Percentiles rank a stretch among this genome's conserved stretches.
Conservation (phyloP, 2,888 invertebrate species). For the Pandemis corylana region DNA sequence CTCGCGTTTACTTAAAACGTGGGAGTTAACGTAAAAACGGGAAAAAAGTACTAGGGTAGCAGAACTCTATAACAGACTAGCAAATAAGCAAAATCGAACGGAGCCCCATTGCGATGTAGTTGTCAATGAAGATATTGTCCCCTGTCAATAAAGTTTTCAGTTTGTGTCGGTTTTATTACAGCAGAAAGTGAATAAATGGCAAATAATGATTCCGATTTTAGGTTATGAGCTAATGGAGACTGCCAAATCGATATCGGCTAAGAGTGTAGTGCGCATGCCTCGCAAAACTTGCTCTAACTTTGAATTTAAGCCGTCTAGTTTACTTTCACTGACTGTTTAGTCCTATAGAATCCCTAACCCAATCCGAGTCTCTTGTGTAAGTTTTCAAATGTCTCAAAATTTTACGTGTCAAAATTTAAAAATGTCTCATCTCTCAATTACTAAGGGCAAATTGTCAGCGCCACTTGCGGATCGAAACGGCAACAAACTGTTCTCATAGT, state of each 20-base stretch:
- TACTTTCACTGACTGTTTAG: too few species aligned
- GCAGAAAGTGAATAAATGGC: background rate
- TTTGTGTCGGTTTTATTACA: background rate
- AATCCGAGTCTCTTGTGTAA: too few species aligned
- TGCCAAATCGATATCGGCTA: conserved; percentile 10
- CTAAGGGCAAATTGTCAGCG: too few species aligned
- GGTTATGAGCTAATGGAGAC: conserved; percentile 25
- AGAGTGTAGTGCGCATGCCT: conserved; percentile 18
- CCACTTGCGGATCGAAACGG: too few species aligned
- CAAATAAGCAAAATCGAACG: background rate
- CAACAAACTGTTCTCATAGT: too few species aligned
- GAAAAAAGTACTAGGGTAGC: conserved; percentile 24
- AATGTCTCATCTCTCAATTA: too few species aligned
- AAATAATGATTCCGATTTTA: background rate
- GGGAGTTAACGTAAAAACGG: conserved; percentile 19
- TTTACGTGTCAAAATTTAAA: too few species aligned
- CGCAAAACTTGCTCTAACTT: background rate
- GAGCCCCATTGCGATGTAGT: background rate
- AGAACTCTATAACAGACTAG: conserved; percentile 7
- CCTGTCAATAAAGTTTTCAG: too few species aligned
- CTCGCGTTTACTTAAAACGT: background rate
- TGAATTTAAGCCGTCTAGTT: background rate
- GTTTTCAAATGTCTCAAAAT: too few species aligned
- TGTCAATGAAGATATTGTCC: background rate
- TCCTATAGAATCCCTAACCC: too few species aligned